phyloP scores from a whole-genome alignment of 1,140 invertebrate species.

The Melitaea cinxia region DNA sequence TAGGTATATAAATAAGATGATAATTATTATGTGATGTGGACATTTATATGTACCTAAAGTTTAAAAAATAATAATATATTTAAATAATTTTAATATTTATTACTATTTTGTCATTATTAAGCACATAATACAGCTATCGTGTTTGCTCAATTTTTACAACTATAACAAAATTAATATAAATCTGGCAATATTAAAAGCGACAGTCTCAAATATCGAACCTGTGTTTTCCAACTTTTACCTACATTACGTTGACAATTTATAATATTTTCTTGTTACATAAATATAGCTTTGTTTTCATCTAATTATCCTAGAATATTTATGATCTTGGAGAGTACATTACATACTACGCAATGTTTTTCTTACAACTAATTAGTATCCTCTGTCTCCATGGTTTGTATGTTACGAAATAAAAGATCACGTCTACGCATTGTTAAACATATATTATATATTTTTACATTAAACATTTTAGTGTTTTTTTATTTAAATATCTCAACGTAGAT shows the following conservation, averaged over 20 bases:
- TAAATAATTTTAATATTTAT: neutral
- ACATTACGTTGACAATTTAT: neutral
- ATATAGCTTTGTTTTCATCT: too few relatives aligned
- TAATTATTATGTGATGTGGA: too few relatives aligned
- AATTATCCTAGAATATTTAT: too few relatives aligned
- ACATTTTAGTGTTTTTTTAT: conserved; percentile 61
- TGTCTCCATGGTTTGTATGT: neutral
- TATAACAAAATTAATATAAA: neutral
- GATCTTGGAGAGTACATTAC: too few relatives aligned
- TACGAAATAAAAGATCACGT: conserved; percentile 7
- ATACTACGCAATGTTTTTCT: neutral
- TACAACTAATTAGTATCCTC: neutral
- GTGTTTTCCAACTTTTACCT: neutral
- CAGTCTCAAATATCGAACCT: neutral
- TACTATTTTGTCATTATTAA: conserved; percentile 1
- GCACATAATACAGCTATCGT: neutral
- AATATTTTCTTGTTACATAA: too few relatives aligned
- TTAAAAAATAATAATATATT: neutral
- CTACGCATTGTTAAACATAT: conserved; percentile 40
- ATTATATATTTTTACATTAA: conserved; percentile 62
- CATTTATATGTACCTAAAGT: too few relatives aligned
- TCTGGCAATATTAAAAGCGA: neutral
- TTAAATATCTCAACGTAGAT: conserved; percentile 61
- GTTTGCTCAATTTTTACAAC: conserved; percentile 1
- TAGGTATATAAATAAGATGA: too few relatives aligned